Percentiles rank a stretch among this genome's conserved stretches.
These are phyloP conservation scores for Nesogale talazaci DNA, from an alignment of 2,113 vertebrate genomes.

Conservation along the genomic window DNA sequence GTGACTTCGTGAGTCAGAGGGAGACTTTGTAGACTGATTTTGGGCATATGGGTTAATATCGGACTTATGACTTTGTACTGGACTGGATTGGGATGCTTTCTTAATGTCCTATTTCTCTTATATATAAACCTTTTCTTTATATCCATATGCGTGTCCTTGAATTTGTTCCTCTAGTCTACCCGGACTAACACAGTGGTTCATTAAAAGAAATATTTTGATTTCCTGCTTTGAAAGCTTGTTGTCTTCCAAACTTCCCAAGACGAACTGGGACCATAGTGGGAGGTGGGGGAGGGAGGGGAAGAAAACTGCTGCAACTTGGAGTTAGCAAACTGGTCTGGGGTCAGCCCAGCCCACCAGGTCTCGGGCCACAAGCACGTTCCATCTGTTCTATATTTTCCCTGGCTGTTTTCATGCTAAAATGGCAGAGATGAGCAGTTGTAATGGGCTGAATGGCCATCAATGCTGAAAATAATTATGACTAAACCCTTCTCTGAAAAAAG, in stretches of 20 bases:
- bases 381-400: neutral
- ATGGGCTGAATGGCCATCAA: neutral
- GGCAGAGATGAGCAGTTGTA: neutral
- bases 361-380: neutral
- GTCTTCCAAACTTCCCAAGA: slow-evolving; percentile 42
- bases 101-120: no score
- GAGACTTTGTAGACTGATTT: no score
- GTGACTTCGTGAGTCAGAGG: no score
- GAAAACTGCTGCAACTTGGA: neutral
- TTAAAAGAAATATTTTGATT: slow-evolving; percentile 48
- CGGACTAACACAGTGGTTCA: no score
- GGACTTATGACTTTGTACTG: no score
- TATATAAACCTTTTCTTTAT: no score
- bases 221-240: slow-evolving; percentile 37
- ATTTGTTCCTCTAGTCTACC: no score
- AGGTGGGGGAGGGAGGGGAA: neutral
- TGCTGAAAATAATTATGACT: slow-evolving; percentile 20
- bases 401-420: neutral
- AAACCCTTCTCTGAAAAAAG: neutral
- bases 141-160: no score
- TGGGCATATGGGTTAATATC: no score
- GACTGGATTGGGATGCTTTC: no score
- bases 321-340: neutral
- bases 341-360: neutral
- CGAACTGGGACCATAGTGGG: neutral